Base-by-base conservation (phyloP, 2,888 invertebrate species). In the Patella pellucida region DNA sequence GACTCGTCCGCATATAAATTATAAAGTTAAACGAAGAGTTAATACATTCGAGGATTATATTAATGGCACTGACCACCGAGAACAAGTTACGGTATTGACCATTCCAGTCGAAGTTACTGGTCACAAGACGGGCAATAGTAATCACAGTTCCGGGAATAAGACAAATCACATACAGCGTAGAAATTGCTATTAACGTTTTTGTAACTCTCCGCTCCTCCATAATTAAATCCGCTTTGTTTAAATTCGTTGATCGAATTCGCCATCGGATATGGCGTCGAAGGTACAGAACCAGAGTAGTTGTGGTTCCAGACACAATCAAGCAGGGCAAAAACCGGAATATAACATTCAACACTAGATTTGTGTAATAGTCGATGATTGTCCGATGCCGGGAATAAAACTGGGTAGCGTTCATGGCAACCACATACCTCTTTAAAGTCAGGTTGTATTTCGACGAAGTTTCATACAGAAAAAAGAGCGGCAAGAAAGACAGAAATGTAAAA, bases 1-100 rank as follows among this genome's bases (percentile, higher is more conserved):
- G 16, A 52, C 74, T 77, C 72, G 72, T 77, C 62, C 74, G 41
- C 77, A 77, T 77, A 72, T 77, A 77, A 69, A 77, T 77, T 71
- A 77, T 62, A 69, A 77, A 77, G 71, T 77, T 77, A 67, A 52
- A 41, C 62, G 77, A 77, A 3, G 77, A 74, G 74, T 77, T 77
- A 72, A 62, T 52, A n/a, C 56, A 62, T 50, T 72, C 72, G n/a
- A 67, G 56, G 23, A 72, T 11, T 50, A 62, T 50, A 50, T 72
- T 72, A 27, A 67, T 62, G 41, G 56, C 72, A 15, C 62, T 72
- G 9, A 72, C n/a, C 50, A 72, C 62, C 31, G 62, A 62, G 23
- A 67, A 56, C 1, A 72, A 19, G 62, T 72, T 72, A 62, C 50
- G 72, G 5, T 72, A 50, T 50, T 50, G 56, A 5, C 72, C 19